Percentiles rank a stretch among this genome's conserved stretches.
phyloP scores from a whole-genome alignment of 2,797 vertebrate species.

The Thamnophis elegans region DNA sequence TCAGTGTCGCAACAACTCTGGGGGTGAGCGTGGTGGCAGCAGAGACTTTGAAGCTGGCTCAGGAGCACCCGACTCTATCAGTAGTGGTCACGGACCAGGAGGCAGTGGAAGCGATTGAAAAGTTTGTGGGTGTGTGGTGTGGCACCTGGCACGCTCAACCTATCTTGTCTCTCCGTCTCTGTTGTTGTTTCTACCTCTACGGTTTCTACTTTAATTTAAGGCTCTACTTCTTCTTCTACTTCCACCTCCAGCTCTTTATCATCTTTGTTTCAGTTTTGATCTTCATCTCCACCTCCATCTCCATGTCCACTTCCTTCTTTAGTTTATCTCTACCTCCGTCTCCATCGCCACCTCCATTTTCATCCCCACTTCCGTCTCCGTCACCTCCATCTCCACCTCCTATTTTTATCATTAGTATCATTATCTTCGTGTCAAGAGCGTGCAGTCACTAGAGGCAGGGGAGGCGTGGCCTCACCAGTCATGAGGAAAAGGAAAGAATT shows the following conservation, averaged over 20 bases:
- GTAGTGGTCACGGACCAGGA: constrained; percentile 82
- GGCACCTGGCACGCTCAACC: neutral
- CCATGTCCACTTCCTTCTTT: no score
- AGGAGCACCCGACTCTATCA: constrained; percentile 78
- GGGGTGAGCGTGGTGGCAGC: constrained; percentile 77
- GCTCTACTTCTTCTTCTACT: neutral
- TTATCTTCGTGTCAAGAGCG: no score
- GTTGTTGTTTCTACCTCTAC: neutral
- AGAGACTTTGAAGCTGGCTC: constrained; percentile 79
- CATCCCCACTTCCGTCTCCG: neutral
- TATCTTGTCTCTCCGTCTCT: neutral
- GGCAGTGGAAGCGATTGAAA: constrained; percentile 80
- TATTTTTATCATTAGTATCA: no score
- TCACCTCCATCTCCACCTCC: neutral
- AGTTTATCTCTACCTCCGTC: neutral
- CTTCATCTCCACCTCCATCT: neutral
- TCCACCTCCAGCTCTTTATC: neutral
- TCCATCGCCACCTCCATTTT: neutral
- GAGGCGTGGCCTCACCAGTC: no score
- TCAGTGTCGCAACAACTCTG: constrained; percentile 82
- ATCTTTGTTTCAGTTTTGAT: neutral
- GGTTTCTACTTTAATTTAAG: neutral
- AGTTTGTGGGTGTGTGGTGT: constrained; percentile 77
- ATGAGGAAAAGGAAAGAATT: no score
- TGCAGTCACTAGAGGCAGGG: no score